Base-by-base conservation (phyloP, 2,113 vertebrate genomes). In the Colossoma macropomum region DNA sequence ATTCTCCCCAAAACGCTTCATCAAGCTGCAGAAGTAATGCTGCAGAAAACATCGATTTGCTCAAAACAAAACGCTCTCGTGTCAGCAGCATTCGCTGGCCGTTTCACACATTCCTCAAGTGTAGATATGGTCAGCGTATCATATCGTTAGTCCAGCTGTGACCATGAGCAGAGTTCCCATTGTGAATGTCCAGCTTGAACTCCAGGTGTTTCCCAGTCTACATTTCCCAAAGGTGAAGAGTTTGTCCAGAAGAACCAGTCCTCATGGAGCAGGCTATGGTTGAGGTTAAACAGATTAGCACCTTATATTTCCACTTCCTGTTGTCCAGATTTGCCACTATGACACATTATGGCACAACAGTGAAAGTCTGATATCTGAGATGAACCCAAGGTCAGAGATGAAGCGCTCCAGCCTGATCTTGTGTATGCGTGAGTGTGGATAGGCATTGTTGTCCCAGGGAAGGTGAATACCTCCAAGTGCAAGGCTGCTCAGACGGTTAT, bases 101-200 rank as follows among this genome's bases (percentile, higher is more conserved):
- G n/a, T 48, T 56, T 69, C 25, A 27, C 38, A 27, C 73, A 77
- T 83, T 83, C 75, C 75, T 54, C 56, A 21, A 30, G 23, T 3
- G 38, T 19, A 71, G 52, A 83, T 76, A 71, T 62, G 66, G 65
- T 63, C 74, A 60, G 34, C 34, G 3, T 52, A 68, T 28, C 66
- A 45, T 83, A 77, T 80, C 68, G 23, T 52, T 68, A 62, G 59
- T 83, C 80, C 81, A 83, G 84, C 84, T 80, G 82, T 83, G 77
- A 80, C 72, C 52, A 72, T 77, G 72, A 72, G 72, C 71, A 15
- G 71, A 81, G 73, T 80, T 87, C 80, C 77, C 84, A 85, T 60
- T n/a, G 80, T 82, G 60, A 86, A 59, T 17, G 32, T 74, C 56
- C 66, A 70, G 70, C n/a, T 38, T 38, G 63, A 86, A 79, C 75